Base-by-base conservation (phyloP, 2,888 invertebrate species). In the Standfussiana lucernea region DNA sequence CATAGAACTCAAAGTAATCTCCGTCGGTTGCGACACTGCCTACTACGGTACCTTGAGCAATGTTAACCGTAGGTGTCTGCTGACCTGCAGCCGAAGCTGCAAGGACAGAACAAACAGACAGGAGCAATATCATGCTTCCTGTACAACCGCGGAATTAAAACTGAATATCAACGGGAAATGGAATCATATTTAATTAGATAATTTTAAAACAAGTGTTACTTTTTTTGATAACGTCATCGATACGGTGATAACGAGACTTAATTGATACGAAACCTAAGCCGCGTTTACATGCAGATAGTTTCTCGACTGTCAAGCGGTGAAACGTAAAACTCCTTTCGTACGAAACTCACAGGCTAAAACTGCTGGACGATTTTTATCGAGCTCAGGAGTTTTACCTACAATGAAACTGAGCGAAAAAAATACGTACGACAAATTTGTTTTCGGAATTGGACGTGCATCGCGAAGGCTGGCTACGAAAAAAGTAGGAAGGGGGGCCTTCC, bases 1-100 rank as follows among this genome's bases (percentile, higher is more conserved):
- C 96, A 85, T 94, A 86, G 79, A 95, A 96, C 76, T 94, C 93
- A 59, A 83, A 92, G 83, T 93, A 93, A 32, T 86, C 77, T 7
- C 93, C 93, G 86, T 93, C 91, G 2, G 80, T 32, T 21, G 92
- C 89, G 1, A 79, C 53, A n/a, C 92, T 88, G 4, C 96, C 96
- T 7, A 92, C 69, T 1, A 96, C 92, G 3, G 84, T 88, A 47
- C 96, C 96, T 89, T 95, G 95, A 0, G 74, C 28, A 70, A 94
- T 94, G 0, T 70, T 89, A 15, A 95, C 95, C 8, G 77, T 64
- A 10, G 93, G 92, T 32, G 45, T 35, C 40, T 74, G 70, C 86
- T 91, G 90, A 40, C 90, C 90, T 32, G 83, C 68, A 75, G 83
- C 84, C 76, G 84, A 69, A 66, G 87, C 75, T 59, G 89, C 68